Evolutionary conservation across 1,140 invertebrate species (phyloP).

Genomic region (Mizuhopecten yessoensis): DNA sequence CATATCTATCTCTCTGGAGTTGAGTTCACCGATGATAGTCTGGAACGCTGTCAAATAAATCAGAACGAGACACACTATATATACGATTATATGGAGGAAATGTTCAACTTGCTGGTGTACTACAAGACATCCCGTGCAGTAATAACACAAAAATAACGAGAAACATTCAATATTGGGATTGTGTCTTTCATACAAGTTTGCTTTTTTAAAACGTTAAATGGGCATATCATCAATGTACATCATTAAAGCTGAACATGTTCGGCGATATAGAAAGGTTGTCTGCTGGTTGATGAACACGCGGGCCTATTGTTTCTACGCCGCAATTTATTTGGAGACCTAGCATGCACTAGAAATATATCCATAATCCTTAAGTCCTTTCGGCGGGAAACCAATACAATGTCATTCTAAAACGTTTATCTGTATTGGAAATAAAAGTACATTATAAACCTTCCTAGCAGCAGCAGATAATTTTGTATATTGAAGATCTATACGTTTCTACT

Average conservation of each 20-base stretch:
- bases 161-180: neutral
- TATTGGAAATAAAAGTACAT: no score
- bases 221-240: slow-evolving; percentile 13
- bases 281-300: neutral
- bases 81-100: neutral
- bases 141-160: neutral
- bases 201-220: slow-evolving; percentile 2
- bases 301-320: neutral
- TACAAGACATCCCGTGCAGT: neutral
- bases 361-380: neutral
- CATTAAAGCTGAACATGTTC: neutral
- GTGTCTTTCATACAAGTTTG: neutral
- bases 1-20: neutral
- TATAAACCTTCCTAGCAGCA: no score
- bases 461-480: no score
- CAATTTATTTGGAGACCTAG: neutral
- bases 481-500: no score
- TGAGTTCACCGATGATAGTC: slow-evolving; percentile 31
- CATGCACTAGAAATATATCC: neutral
- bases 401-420: neutral
- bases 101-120: neutral
- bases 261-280: neutral
- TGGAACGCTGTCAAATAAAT: slow-evolving; percentile 3
- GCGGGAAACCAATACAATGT: neutral
- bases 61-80: neutral